A percentile compares a stretch with the other conserved stretches of the same genome.
Evolutionary conservation across 2,113 vertebrate species (phyloP).

Genomic region (Aramus guarauna): DNA sequence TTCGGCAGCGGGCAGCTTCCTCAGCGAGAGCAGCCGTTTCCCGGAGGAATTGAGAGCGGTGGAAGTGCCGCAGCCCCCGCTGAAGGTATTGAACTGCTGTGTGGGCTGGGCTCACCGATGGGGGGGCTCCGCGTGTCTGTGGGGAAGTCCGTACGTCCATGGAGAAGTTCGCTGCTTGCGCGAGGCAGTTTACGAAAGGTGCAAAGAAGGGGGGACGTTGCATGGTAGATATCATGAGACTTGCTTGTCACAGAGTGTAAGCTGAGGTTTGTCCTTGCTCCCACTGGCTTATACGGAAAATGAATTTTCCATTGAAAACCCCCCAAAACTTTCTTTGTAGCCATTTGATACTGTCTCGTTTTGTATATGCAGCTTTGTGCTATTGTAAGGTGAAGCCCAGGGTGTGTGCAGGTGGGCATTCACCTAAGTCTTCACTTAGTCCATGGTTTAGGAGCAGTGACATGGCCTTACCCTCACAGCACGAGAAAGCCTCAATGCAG

Average conservation of each 20-base stretch:
- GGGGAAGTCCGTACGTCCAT: neutral
- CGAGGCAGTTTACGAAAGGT: neutral
- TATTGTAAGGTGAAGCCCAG: neutral
- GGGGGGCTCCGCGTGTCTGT: fast-evolving
- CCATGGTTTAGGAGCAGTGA: neutral
- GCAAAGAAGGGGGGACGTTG: neutral
- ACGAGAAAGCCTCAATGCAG: neutral
- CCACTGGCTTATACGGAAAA: neutral
- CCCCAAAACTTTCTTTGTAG: neutral
- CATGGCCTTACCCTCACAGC: neutral
- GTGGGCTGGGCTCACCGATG: neutral
- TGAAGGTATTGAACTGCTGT: slow-evolving; percentile 19
- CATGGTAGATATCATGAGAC: neutral
- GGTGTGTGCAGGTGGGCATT: neutral
- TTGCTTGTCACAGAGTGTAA: neutral
- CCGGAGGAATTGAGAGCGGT: neutral
- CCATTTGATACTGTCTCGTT: neutral
- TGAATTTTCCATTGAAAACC: neutral
- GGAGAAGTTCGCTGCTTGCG: neutral
- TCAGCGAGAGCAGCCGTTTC: neutral
- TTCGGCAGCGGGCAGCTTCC: neutral
- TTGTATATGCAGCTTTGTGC: neutral
- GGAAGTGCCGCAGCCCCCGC: neutral
- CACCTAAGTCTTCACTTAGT: neutral
- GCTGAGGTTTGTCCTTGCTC: neutral